phyloP scores from a whole-genome alignment of 2,113 vertebrate species.

The Otus sunia region DNA sequence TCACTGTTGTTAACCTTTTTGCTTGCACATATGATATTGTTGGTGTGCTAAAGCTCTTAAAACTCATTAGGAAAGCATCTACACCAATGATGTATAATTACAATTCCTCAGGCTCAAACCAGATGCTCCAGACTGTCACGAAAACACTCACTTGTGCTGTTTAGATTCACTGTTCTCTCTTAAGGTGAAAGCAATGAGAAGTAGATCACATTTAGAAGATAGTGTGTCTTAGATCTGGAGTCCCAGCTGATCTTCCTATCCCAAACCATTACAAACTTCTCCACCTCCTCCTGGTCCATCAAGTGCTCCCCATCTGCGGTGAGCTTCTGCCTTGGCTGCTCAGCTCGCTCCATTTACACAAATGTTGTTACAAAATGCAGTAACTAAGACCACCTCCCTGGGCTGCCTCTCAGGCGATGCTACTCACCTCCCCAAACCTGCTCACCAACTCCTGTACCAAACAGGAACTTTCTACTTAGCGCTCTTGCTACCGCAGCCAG shows the following conservation, averaged over 20 bases:
- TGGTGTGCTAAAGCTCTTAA: neutral
- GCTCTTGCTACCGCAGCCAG: neutral
- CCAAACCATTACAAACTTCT: neutral
- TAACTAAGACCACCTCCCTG: neutral
- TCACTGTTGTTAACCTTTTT: neutral
- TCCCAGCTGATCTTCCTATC: neutral
- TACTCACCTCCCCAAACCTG: neutral
- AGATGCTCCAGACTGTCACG: neutral
- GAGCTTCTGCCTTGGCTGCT: neutral
- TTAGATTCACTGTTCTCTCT: neutral
- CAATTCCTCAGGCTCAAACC: neutral
- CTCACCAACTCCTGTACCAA: neutral
- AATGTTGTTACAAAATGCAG: neutral
- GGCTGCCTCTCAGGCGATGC: accelerated
- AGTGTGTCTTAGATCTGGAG: neutral
- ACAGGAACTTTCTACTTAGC: neutral
- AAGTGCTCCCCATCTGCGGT: neutral
- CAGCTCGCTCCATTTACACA: neutral
- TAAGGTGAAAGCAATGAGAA: neutral
- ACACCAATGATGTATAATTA: neutral
- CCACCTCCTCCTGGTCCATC: neutral
- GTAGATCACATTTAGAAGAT: neutral
- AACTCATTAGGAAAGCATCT: neutral
- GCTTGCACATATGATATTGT: neutral
- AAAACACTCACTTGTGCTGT: neutral